phyloP scores from a whole-genome alignment of 2,113 vertebrate genomes.

The Euleptes europaea region DNA sequence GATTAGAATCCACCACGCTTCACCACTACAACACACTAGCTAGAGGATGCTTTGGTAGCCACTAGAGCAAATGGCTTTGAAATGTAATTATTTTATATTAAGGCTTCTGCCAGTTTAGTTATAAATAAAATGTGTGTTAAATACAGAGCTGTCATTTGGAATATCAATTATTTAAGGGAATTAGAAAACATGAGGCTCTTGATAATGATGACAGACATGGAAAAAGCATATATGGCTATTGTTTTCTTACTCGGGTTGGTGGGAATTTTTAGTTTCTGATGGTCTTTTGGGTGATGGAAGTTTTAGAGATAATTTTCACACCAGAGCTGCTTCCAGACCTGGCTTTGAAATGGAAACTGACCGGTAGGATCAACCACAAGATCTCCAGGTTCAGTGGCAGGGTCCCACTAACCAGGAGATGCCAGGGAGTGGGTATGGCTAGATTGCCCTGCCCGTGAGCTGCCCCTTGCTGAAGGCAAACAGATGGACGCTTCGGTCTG shows the following conservation, averaged over 20 bases:
- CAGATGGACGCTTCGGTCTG: too few relatives aligned
- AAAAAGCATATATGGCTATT: not conserved
- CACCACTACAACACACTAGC: too few relatives aligned
- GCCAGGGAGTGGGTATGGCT: too few relatives aligned
- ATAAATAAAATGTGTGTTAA: not conserved
- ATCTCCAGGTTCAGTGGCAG: not conserved
- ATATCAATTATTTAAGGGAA: not conserved
- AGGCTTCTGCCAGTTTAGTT: not conserved
- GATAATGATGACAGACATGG: not conserved
- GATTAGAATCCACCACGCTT: too few relatives aligned
- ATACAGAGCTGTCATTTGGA: too few relatives aligned
- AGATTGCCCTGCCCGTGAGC: too few relatives aligned
- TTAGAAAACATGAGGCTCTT: not conserved
- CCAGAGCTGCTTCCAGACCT: constrained; percentile 57
- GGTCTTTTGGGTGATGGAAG: constrained; percentile 77
- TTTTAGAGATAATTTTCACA: constrained; percentile 79
- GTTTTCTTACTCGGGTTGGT: constrained; percentile 4
- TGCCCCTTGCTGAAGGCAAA: too few relatives aligned
- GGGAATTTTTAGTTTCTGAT: constrained; percentile 68
- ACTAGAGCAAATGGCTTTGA: not conserved
- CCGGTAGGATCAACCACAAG: not conserved
- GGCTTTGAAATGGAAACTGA: too few relatives aligned
- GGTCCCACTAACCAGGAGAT: not conserved
- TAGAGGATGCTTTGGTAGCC: not conserved
- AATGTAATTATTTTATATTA: not conserved